Evolutionary conservation across 2,888 invertebrate genomes (phyloP).

Genomic region (Cephus pygmeus): DNA sequence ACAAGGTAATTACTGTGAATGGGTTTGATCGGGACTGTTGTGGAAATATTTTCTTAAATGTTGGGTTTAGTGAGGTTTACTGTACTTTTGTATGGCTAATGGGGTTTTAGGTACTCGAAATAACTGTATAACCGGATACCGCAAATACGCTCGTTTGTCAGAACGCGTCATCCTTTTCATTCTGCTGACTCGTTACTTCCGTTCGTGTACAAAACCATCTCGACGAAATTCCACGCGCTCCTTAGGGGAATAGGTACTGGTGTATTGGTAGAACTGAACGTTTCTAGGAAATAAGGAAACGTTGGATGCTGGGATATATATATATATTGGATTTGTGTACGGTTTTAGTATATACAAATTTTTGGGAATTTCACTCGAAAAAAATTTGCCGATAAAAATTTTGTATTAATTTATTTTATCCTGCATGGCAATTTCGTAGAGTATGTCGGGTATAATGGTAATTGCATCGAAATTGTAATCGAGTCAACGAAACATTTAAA

Average conservation of each 20-base stretch:
- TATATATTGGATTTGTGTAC: too few species aligned
- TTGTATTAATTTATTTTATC: background rate
- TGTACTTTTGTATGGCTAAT: background rate
- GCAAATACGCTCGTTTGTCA: background rate
- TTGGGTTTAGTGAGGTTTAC: background rate
- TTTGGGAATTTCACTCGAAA: background rate
- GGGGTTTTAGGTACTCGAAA: background rate
- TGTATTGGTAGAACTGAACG: background rate
- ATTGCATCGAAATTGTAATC: background rate
- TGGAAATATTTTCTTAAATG: background rate
- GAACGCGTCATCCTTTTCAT: background rate
- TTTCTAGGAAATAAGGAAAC: background rate
- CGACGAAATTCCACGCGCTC: background rate
- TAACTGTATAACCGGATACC: background rate
- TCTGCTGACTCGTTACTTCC: background rate
- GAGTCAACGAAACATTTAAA: background rate
- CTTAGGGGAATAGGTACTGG: background rate
- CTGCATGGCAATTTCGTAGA: background rate
- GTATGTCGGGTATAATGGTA: background rate
- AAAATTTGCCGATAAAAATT: background rate
- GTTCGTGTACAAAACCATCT: background rate
- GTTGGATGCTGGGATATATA: too few species aligned
- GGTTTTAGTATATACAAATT: background rate
- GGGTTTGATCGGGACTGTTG: background rate
- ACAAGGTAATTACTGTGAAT: background rate